These are phyloP conservation scores for Sphinx pinastri DNA, from an alignment of 2,888 invertebrate genomes.

Conservation along the genomic window DNA sequence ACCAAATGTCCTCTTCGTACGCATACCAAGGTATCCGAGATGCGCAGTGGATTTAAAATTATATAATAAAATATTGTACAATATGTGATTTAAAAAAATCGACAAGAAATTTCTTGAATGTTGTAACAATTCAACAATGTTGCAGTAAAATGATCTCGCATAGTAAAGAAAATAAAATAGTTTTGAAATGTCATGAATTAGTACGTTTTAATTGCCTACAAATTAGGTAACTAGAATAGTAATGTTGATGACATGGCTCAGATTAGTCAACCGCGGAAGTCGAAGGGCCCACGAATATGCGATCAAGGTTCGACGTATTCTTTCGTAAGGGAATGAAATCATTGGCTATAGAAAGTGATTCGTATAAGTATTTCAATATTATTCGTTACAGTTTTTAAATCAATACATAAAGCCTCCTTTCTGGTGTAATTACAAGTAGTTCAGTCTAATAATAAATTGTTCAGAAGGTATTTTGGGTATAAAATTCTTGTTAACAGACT, in stretches of 20 bases:
- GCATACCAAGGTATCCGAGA: not conserved
- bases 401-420: too few species aligned
- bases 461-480: too few species aligned
- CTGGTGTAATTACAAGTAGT: too few species aligned
- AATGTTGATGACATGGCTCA: constrained; percentile 1
- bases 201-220: too few species aligned
- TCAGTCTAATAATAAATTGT: too few species aligned
- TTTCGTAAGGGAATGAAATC: constrained; percentile 14
- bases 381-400: too few species aligned
- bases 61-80: not conserved
- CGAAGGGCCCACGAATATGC: constrained; percentile 10
- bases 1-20: constrained; percentile 54
- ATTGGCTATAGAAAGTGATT: not conserved
- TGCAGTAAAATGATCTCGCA: not conserved
- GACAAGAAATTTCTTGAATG: too few species aligned
- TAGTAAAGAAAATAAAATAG: too few species aligned
- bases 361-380: not conserved
- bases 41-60: not conserved
- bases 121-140: too few species aligned
- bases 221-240: not conserved
- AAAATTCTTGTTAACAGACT: too few species aligned
- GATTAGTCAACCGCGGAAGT: constrained; percentile 18
- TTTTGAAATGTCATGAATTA: too few species aligned
- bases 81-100: not conserved
- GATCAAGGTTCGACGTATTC: constrained; percentile 17